Conservation (phyloP, 2,797 vertebrate species). For the Corythornis leucogaster region DNA sequence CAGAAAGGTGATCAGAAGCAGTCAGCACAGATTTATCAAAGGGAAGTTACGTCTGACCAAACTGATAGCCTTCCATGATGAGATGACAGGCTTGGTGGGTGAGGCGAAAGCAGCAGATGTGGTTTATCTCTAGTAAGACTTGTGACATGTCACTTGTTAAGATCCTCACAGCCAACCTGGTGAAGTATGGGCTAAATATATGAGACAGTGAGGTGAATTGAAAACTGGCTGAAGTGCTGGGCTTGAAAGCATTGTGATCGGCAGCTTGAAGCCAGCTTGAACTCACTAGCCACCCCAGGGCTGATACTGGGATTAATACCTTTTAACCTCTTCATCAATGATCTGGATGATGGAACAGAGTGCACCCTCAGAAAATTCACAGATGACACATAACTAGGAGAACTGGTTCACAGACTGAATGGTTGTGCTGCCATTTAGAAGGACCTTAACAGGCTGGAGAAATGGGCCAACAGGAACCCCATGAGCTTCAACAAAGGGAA, state of each 20-base stretch:
- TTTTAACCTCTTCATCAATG: background rate
- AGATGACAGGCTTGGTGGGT: background rate
- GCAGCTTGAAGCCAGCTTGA: background rate
- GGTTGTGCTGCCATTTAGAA: background rate
- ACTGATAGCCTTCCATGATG: background rate
- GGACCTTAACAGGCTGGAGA: background rate
- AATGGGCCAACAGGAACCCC: background rate
- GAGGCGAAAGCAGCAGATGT: background rate
- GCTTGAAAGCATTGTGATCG: background rate
- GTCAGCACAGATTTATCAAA: background rate
- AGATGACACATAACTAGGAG: background rate
- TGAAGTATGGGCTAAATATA: background rate
- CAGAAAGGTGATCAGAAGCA: background rate
- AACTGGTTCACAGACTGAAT: background rate
- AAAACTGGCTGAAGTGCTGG: background rate
- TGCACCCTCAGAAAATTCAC: background rate
- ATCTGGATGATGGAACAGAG: background rate
- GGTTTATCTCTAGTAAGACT: background rate
- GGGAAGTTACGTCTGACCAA: background rate
- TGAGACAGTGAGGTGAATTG: background rate
- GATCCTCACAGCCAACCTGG: background rate
- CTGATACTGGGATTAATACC: background rate
- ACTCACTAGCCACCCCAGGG: background rate
- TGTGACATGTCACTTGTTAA: background rate
- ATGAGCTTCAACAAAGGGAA: background rate